Base-by-base conservation (phyloP, 2,113 vertebrate genomes). In the Meriones unguiculatus region DNA sequence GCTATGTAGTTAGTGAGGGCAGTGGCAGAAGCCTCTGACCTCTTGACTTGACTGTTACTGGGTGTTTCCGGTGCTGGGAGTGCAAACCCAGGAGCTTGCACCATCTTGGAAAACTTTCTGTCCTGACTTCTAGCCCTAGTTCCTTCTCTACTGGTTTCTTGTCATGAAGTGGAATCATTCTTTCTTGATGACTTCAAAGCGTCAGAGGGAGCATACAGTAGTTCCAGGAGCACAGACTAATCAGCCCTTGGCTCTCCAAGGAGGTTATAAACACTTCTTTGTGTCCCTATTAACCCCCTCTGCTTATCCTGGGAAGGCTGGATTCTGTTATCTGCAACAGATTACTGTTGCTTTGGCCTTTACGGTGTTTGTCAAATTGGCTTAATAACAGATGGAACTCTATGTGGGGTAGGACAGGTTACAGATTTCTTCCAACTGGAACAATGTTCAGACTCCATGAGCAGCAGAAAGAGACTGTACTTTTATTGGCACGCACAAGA, bases 251-350 rank as follows among this genome's bases (percentile, higher is more conserved):
- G 2, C 57, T 14, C n/a, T 46, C 65, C 67, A 6, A 30, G 52
- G 50, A 69, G 38, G 18, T 1, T 46, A 50, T 76, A 57, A 87
- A 92, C 70, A 65, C 22, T 41, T 76, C 77, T 57, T 69, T 50
- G 13, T 35, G 62, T 81, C 89, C 18, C 41, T 46, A 32, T 35
- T 38, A 75, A 88, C 46, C 41, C 15, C 28, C 17, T 78, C 92
- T 77, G 73, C 54, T 95, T 57, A 15, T 12, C 20, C 9, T 7
- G 54, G 35, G 59, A 46, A 78, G 75, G 46, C 35, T 14, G 28
- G 28, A 10, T 75, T 95, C 97, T 92, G 87, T 65, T 22, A 87
- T 84, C 59, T 78, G 78, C 64, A 73, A 89, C 46, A 64, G 20
- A 84, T 78, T 22, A 65, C 35, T 70, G 64, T 75, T 3, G 30